Evolutionary conservation across 1,140 invertebrate species (phyloP), one percentile per base, ranked within the genome.

Genomic region (Cydia strobilella): DNA sequence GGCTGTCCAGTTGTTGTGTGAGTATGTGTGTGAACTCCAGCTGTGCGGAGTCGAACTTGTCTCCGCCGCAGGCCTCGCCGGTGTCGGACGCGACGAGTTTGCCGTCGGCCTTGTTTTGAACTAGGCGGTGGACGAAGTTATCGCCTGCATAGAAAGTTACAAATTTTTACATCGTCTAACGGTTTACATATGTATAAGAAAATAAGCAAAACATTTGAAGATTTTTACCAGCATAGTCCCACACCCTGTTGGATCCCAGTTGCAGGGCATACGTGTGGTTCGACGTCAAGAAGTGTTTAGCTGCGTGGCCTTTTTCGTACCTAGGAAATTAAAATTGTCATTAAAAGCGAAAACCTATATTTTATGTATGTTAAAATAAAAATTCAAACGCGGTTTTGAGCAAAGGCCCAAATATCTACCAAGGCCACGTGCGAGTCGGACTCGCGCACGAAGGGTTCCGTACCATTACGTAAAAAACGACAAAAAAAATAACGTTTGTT

Each of bases 221-320:
- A n/a, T n/a, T n/a, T n/a, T n/a, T n/a, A 31, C 96, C 97, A 76
- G 96, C 97, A 93, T 99, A 99, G 90, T 99, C 99, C 99, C 99
- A 99, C 0, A 99, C 99, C 63, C 98, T 94, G 86, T 99, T 98
- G 63, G 97, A 98, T 0, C 97, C 98, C 42, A 99, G 90, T 87
- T 99, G 98, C 94, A 99, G 96, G 25, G 98, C 97, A 86, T 99
- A 99, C 51, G 98, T 99, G 88, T 99, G 99, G 79, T 98, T 97
- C 0, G 99, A 99, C 63, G 97, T 96, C 69, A 97, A 93, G 93
- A 99, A 99, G 93, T 99, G 99, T 78, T 95, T 95, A 1, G 96
- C 96, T 0, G 96, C 96, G 84, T 97, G 96, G 0, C 96, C 95
- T 25, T 94, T 93, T 76, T 94, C 94, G 82, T 95, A 95, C 75